Evolutionary conservation across 2,113 vertebrate genomes (phyloP).

Genomic region (Rhegmatorhina hoffmannsi): DNA sequence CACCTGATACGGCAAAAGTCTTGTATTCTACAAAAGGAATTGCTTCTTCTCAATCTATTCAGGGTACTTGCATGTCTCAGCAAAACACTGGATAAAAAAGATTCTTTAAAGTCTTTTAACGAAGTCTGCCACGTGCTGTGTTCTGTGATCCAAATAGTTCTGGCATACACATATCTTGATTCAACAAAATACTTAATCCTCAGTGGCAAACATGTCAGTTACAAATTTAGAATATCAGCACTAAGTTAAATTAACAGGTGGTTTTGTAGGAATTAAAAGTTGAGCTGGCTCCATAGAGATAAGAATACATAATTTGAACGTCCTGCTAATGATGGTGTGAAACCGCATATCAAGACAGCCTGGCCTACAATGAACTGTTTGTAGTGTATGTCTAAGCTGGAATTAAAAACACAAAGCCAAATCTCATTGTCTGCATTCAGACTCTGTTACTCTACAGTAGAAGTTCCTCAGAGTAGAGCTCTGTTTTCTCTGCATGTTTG

Average conservation of each 20-base stretch:
- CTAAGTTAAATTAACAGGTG: neutral
- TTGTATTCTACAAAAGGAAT: neutral
- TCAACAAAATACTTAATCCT: neutral
- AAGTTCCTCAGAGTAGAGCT: neutral
- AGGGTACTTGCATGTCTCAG: neutral
- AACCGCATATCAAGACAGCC: neutral
- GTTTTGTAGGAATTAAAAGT: neutral
- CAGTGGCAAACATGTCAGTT: neutral
- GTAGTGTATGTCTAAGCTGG: neutral
- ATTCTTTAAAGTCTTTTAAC: neutral
- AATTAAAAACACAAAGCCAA: neutral
- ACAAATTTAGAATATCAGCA: neutral
- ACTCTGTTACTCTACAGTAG: neutral
- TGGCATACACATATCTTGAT: neutral
- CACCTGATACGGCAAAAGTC: neutral
- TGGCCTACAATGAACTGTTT: neutral
- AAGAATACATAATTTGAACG: neutral
- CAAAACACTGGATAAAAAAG: neutral
- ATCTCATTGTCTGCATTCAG: neutral
- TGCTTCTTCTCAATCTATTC: neutral
- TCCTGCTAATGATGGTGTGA: neutral
- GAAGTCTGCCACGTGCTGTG: neutral
- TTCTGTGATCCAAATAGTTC: neutral
- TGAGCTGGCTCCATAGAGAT: neutral
- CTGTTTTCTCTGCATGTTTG: neutral